Conservation (phyloP, 30 jellyfish, hydroid and myxozoan species). For the Hydractinia symbiolongicarpus region DNA sequence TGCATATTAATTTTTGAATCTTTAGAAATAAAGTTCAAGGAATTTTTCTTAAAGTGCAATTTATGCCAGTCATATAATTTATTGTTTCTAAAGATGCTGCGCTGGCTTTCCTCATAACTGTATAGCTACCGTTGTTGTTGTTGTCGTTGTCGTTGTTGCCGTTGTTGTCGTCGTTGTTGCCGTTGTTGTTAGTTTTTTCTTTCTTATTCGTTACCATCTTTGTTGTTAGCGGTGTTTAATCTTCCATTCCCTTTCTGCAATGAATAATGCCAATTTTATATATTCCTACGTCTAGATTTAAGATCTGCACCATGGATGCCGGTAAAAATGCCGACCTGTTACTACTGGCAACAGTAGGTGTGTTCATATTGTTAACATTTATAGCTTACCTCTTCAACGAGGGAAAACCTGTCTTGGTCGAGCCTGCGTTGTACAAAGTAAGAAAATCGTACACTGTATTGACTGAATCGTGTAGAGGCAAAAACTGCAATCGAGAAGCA, state of each 20-base stretch:
- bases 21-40: not conserved
- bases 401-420: slow-evolving; percentile 5
- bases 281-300: too few species aligned
- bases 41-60: not conserved
- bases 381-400: slow-evolving; percentile 10
- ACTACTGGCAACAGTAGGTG: slow-evolving; percentile 12
- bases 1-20: not conserved
- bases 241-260: too few species aligned
- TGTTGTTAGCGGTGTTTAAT: not conserved
- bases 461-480: too few species aligned
- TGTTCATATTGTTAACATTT: slow-evolving; percentile 5
- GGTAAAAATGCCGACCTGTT: slow-evolving; percentile 13
- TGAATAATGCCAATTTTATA: too few species aligned
- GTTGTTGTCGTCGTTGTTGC: not conserved
- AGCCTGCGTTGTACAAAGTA: not conserved
- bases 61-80: too few species aligned
- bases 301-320: not conserved
- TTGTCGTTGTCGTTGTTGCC: not conserved
- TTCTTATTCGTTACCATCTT: not conserved
- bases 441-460: not conserved
- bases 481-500: too few species aligned
- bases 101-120: not conserved
- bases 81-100: too few species aligned
- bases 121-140: slow-evolving; percentile 5
- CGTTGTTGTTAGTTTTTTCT: too few species aligned